Base-by-base conservation (phyloP, 2,113 vertebrate genomes). In the Capreolus pygargus region DNA sequence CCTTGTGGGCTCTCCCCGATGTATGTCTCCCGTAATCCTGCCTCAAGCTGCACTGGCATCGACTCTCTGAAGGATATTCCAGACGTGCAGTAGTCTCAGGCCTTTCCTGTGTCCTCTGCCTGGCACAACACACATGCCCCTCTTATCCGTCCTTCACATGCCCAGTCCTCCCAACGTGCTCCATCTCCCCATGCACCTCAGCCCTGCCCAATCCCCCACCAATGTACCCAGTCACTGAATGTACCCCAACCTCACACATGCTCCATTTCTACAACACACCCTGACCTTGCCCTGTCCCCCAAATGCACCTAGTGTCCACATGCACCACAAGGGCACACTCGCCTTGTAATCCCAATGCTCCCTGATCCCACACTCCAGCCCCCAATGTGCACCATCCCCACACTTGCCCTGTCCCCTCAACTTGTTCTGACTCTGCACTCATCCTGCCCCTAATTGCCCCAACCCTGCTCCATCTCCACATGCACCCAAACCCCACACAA, bases 1-100 rank as follows among this genome's bases (percentile, higher is more conserved):
- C 21, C 50, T 16, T 7, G 0, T 3, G 15, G 82, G 14, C 36
- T 54, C 79, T 36, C 11, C 78, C 78, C 1, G 0, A 3, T 13
- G 78, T 81, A 47, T n/a, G 17, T 6, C 47, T 82, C 79, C 11
- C 1, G 19, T 36, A 54, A 36, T 33, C 50, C 50, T 54, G 33
- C 54, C 54, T 27, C 54, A 43, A 43, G 36, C n/a, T 10, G 4
- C 82, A 57, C 9, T 58, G 14, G 82, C 36, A 25, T 43, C 2
- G 14, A 27, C 14, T 28, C 15, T 58, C 39, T 43, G 25, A 57
- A 58, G 36, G 36, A 28, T 11, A 58, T 58, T 84, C 54, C 54
- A 84, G 54, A 43, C 0, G 2, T 27, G 12, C 52, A 27, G 12
- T 39, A 5, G 81, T 25, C 82, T 84, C 52, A 39, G n/a, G n/a